phyloP scores from a whole-genome alignment of 2,888 invertebrate genomes.

The Steromphala cineraria region DNA sequence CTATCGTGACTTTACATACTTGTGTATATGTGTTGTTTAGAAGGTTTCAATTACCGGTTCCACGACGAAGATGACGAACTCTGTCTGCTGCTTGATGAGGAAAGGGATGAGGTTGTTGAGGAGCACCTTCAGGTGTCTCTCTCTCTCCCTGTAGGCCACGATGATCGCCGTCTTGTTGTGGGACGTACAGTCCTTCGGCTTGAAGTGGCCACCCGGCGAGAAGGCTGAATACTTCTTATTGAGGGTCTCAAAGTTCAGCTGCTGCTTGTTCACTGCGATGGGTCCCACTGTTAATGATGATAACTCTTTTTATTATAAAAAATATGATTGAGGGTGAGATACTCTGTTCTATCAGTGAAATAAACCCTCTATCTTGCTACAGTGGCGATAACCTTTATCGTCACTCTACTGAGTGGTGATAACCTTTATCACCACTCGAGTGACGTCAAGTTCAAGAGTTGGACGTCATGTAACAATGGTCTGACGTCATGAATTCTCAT shows the following conservation, averaged over 20 bases:
- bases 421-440: no score
- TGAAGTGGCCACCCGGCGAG: slow-evolving; percentile 5
- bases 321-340: no score
- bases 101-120: slow-evolving; percentile 23
- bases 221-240: not conserved
- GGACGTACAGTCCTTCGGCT: slow-evolving; percentile 4
- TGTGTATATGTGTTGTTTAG: no score
- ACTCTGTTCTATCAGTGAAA: no score
- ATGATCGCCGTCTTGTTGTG: slow-evolving; percentile 22
- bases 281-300: no score
- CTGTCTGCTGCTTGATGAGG: slow-evolving; percentile 22
- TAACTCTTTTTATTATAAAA: no score
- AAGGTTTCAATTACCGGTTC: slow-evolving; percentile 18
- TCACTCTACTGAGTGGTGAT: no score
- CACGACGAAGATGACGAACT: slow-evolving; percentile 27
- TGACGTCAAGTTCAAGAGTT: no score
- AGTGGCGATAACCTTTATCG: no score
- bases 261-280: not conserved
- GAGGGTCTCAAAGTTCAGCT: not conserved
- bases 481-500: no score
- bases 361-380: no score
- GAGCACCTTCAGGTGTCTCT: not conserved
- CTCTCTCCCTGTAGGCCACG: slow-evolving; percentile 22
- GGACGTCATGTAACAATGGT: no score
- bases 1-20: not conserved